Conservation (phyloP, 1,140 invertebrate genomes). For the Rhyzopertha dominica region DNA sequence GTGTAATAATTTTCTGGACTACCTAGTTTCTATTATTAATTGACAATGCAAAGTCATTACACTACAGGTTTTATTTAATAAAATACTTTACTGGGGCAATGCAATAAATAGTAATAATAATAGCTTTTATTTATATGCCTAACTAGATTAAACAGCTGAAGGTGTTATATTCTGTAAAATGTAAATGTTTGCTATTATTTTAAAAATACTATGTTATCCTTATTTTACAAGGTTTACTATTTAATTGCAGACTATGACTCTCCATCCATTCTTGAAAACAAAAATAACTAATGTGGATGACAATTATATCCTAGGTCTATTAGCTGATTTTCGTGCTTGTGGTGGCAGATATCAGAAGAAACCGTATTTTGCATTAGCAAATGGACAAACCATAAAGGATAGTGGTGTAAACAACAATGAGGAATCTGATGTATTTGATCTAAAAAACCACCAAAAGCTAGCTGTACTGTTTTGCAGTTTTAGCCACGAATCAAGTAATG, state of each 20-base stretch:
- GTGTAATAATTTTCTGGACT: too few species aligned
- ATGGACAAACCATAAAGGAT: conserved; percentile 9
- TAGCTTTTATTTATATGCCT: too few species aligned
- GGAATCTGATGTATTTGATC: conserved; percentile 72
- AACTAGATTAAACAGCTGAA: too few species aligned
- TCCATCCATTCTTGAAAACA: conserved; percentile 68
- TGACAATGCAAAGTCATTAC: too few species aligned
- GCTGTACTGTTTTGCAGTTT: conserved; percentile 91
- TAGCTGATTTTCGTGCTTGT: conserved; percentile 82
- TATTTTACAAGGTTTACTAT: too few species aligned
- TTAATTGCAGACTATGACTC: conserved; percentile 39
- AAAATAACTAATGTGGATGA: conserved; percentile 65
- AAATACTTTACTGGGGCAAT: too few species aligned
- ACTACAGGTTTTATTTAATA: too few species aligned
- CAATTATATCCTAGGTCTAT: conserved; percentile 61
- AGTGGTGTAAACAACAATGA: background rate
- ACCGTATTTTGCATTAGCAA: conserved; percentile 32
- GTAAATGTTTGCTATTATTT: too few species aligned
- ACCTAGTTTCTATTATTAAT: too few species aligned
- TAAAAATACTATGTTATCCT: too few species aligned
- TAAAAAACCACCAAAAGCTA: conserved; percentile 81
- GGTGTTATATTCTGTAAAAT: too few species aligned
- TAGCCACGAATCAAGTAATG: conserved; percentile 71
- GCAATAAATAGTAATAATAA: too few species aligned
- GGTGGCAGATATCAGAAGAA: conserved; percentile 62